Percentiles rank a stretch among this genome's conserved stretches.
Conservation (phyloP, 2,797 vertebrate species). For the Champsocephalus gunnari region DNA sequence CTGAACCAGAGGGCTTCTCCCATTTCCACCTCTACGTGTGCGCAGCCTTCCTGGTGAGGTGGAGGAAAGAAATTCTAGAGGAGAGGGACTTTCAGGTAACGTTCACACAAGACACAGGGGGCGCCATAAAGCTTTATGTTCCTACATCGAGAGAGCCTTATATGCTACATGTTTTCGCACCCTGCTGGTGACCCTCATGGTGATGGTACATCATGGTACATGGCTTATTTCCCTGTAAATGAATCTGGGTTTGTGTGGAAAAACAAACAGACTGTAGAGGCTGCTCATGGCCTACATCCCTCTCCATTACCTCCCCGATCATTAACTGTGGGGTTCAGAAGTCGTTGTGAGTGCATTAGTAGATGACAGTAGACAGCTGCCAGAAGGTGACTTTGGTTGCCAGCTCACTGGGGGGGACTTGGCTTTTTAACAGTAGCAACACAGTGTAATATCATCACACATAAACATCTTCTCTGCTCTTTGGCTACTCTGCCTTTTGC, state of each 20-base stretch:
- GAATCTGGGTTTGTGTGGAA: conserved; percentile 21
- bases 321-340: conserved; percentile 75
- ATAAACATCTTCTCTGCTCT: conserved; percentile 44
- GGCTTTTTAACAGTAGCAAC: conserved; percentile 65
- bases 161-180: background rate
- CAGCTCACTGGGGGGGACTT: conserved; percentile 66
- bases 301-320: conserved; percentile 72
- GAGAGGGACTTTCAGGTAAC: conserved; percentile 97
- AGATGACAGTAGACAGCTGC: conserved; percentile 78
- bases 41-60: conserved; percentile 95
- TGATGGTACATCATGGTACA: background rate
- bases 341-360: conserved; percentile 77
- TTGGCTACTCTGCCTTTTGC: conserved; percentile 2
- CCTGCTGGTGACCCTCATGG: conserved; percentile 18
- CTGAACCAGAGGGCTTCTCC: conserved; percentile 98
- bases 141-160: background rate
- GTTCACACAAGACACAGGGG: conserved; percentile 24
- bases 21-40: conserved; percentile 99
- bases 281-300: conserved; percentile 67
- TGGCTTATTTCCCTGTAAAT: conserved; percentile 35
- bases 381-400: conserved; percentile 82
- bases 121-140: conserved; percentile 10
- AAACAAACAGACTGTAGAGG: conserved; percentile 35
- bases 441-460: conserved; percentile 40
- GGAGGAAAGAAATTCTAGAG: conserved; percentile 96